phyloP scores from a whole-genome alignment of 2,888 invertebrate species.

The Rhodophaea formosa region DNA sequence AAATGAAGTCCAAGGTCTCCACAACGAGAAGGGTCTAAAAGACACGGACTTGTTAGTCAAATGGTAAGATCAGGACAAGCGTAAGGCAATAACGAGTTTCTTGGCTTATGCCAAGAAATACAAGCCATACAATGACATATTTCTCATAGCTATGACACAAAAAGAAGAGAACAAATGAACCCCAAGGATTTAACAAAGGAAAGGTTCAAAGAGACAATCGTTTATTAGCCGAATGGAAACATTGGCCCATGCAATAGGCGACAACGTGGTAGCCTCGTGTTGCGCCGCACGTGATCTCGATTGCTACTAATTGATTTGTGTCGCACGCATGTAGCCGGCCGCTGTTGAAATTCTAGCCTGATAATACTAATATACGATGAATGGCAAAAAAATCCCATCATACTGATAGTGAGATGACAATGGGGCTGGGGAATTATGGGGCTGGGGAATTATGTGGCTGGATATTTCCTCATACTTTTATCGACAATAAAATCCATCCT shows the following conservation, averaged over 20 bases:
- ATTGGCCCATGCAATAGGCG: constrained; percentile 8
- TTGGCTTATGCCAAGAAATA: no score
- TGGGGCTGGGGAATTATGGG: no score
- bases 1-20: background rate
- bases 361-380: constrained; percentile 18
- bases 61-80: constrained; percentile 14
- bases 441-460: no score
- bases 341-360: constrained; percentile 29
- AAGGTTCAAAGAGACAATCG: background rate
- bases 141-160: background rate
- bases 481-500: no score
- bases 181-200: background rate
- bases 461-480: no score
- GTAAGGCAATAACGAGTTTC: constrained; percentile 34
- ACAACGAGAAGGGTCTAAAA: constrained; percentile 1
- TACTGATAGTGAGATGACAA: background rate
- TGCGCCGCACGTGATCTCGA: constrained; percentile 48
- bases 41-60: constrained; percentile 5
- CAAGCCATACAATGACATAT: no score
- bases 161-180: background rate
- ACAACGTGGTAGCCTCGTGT: constrained; percentile 42
- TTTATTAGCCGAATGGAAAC: constrained; percentile 16
- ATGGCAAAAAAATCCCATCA: background rate
- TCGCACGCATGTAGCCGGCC: constrained; percentile 44
- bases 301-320: constrained; percentile 66